phyloP scores from a whole-genome alignment of 2,797 vertebrate genomes.

The Lepilemur septentrionalis region DNA sequence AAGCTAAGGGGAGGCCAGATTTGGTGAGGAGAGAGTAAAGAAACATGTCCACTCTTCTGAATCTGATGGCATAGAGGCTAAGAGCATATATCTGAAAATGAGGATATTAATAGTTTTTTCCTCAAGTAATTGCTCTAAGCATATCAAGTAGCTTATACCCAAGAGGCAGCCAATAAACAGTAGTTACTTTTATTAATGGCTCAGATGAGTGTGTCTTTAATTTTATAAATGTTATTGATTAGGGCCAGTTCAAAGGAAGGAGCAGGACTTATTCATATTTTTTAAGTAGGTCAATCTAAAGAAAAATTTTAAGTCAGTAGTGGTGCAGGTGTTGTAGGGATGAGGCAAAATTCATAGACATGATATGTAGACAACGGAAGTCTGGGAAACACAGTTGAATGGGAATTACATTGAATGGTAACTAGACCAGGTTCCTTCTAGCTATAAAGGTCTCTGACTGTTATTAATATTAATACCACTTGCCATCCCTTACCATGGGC shows the following conservation, averaged over 20 bases:
- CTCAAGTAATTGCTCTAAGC: slow-evolving; percentile 3
- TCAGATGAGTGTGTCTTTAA: not conserved
- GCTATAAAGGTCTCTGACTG: not conserved
- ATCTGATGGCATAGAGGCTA: not conserved
- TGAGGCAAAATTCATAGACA: slow-evolving; percentile 14
- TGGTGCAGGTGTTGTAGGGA: not conserved
- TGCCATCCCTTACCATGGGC: not conserved
- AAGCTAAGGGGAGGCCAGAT: not conserved
- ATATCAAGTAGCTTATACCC: slow-evolving; percentile 9
- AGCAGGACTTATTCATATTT: not conserved
- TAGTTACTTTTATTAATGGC: slow-evolving; percentile 43
- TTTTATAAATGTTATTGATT: slow-evolving; percentile 36
- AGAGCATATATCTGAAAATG: slow-evolving; percentile 1
- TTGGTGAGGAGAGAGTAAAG: not conserved
- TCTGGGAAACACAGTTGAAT: not conserved
- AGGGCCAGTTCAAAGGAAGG: slow-evolving; percentile 46
- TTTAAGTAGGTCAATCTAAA: slow-evolving; percentile 17
- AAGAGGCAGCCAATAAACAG: slow-evolving; percentile 29
- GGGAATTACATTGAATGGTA: not conserved
- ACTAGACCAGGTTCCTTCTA: not conserved
- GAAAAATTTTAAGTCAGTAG: slow-evolving; percentile 37
- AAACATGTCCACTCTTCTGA: not conserved
- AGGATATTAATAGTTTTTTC: not conserved
- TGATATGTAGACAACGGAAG: not conserved
- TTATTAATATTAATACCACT: not conserved